These are phyloP conservation scores for Callipepla squamata DNA, from an alignment of 2,113 vertebrate genomes.

Conservation along the genomic window DNA sequence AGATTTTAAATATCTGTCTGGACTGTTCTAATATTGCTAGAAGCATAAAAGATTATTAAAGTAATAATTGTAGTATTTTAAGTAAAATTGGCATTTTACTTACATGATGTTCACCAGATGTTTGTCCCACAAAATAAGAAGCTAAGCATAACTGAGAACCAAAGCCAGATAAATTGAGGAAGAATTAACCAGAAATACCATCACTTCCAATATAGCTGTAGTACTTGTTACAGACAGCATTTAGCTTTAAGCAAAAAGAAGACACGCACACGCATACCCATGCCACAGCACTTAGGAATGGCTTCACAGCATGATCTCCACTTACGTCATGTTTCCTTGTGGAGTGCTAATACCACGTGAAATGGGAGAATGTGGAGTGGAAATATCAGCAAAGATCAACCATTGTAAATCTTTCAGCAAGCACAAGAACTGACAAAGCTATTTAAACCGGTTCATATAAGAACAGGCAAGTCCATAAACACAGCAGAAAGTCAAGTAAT, in stretches of 20 bases:
- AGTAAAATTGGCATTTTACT: conserved; percentile 32
- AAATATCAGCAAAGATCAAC: conserved; percentile 38
- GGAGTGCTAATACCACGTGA: not conserved
- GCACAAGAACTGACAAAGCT: conserved; percentile 30
- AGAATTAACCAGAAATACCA: not conserved
- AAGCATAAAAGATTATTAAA: not conserved
- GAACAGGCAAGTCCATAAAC: conserved; percentile 61
- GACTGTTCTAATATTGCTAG: not conserved
- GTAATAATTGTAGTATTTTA: not conserved
- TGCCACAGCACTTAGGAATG: not conserved
- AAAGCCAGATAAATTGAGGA: not conserved
- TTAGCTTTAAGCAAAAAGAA: not conserved
- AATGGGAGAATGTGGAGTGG: not conserved
- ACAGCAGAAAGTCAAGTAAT: conserved; percentile 38
- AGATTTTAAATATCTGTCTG: not conserved
- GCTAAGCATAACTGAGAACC: not conserved
- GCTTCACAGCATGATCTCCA: not conserved
- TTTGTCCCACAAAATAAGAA: not conserved
- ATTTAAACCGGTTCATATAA: conserved; percentile 54
- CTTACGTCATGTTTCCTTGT: not conserved
- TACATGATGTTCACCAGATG: not conserved
- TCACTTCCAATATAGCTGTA: not conserved
- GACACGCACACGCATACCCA: accelerated
- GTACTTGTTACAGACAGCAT: not conserved
- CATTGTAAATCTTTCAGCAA: conserved; percentile 44